These are phyloP conservation scores for Stenopsyche tienmushanensis DNA, from an alignment of 1,140 invertebrate species.

Conservation along the genomic window DNA sequence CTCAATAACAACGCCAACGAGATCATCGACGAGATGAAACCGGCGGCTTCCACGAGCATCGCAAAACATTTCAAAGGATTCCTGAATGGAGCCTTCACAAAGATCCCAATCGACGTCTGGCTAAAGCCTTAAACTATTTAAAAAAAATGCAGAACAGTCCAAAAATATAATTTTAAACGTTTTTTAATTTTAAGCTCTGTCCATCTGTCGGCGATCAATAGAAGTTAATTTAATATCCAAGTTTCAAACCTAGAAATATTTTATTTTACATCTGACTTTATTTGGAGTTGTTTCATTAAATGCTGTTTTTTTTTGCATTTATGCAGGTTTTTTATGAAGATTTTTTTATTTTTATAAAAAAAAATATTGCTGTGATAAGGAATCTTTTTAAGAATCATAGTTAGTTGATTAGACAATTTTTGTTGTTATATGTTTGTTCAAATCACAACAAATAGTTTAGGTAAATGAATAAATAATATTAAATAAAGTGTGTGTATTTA, in stretches of 20 bases:
- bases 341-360: too few species aligned
- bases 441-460: too few species aligned
- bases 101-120: conserved; percentile 77
- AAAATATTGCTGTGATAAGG: conserved; percentile 29
- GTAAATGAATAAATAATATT: too few species aligned
- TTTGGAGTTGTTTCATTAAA: neutral
- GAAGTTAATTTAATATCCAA: too few species aligned
- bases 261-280: conserved; percentile 6
- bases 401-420: too few species aligned
- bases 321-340: too few species aligned
- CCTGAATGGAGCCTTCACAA: conserved; percentile 73
- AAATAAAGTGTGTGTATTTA: too few species aligned
- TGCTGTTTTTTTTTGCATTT: too few species aligned
- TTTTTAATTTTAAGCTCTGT: neutral
- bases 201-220: neutral
- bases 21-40: conserved; percentile 81
- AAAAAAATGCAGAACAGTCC: neutral
- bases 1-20: conserved; percentile 81
- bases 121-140: conserved; percentile 54
- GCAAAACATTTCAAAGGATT: conserved; percentile 76
- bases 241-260: neutral
- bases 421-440: too few species aligned
- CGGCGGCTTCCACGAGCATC: conserved; percentile 71
- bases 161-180: neutral
- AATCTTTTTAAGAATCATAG: too few species aligned